Base-by-base conservation (phyloP, 53 echinoderm and acorn worm genomes). In the Hippasteria phrygiana region DNA sequence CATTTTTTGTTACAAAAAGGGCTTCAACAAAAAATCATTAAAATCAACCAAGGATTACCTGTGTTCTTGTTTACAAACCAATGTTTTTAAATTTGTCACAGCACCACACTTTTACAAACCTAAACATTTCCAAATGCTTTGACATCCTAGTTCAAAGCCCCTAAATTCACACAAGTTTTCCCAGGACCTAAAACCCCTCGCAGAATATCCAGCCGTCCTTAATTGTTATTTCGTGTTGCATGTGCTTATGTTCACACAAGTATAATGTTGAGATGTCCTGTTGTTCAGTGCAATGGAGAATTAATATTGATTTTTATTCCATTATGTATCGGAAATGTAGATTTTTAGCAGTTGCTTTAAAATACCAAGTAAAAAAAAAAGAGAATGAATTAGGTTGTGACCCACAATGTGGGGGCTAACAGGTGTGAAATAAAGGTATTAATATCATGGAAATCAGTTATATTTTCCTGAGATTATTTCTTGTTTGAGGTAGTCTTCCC, bases 231-330 rank as follows among this genome's bases (percentile, higher is more conserved):
- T 54, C 41, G n/a, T 17, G 75, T 77, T 69, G 42, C 33, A 69
- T 83, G 83, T 67, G 70, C 70, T 83, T 83, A 70, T 43, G 20
- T 43, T 69, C 47, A 67, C 22, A 62, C 26, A 26, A 35, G 20
- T 77, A 34, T 53, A n/a, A 53, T 62, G 29, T 64, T 41, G 29
- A 29, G 37, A n/a, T 77, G 77, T 55, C 70, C 85, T 70, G 24
- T 70, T 71, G 48, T 85, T 42, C 53, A 85, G 85, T 85, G 85
- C 70, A 85, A 50, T 85, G 85, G 71, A 85, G 71, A 50, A 28
- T 36, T 22, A 27, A 8, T 3, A 26, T 14, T 62, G 4, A 20
- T 3, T 82, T 65, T 65, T 64, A 22, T 59, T 81, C 45, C 63
- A n/a, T 50, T 14, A 33, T 75, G 50, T 74, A 43, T 74, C 24